These are phyloP conservation scores for Drosophila mimetica DNA, from an alignment of 2,888 invertebrate genomes.

Conservation along the genomic window DNA sequence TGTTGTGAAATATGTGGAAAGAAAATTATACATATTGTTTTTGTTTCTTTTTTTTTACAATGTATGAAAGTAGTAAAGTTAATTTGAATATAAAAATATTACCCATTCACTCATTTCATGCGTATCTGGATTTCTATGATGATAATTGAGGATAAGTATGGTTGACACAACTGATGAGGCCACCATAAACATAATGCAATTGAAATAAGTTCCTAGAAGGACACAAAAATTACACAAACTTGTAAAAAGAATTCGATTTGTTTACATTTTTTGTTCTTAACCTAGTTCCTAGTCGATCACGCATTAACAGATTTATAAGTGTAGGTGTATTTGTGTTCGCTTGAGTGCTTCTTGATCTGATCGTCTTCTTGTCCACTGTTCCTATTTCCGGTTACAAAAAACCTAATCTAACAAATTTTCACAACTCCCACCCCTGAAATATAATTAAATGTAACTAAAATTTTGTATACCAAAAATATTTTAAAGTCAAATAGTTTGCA, in stretches of 20 bases:
- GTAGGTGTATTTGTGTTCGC: conserved; percentile 28
- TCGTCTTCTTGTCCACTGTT: conserved; percentile 8
- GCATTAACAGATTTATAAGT: conserved; percentile 8
- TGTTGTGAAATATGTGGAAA: conserved; percentile 31
- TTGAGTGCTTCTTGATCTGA: conserved; percentile 14
- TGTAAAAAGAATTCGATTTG: conserved; percentile 73
- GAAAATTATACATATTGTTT: conserved; percentile 15
- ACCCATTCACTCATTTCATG: conserved; percentile 99
- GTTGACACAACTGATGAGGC: conserved; percentile 99
- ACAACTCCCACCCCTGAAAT: neutral
- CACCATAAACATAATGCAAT: conserved; percentile 99
- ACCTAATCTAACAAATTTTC: neutral
- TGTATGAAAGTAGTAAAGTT: conserved; percentile 66
- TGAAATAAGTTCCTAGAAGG: conserved; percentile 95
- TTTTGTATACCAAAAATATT: too few species aligned
- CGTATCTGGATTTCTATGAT: conserved; percentile 98
- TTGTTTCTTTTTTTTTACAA: conserved; percentile 35
- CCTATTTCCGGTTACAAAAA: conserved; percentile 6
- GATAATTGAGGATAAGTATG: conserved; percentile 98
- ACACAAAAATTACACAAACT: conserved; percentile 86
- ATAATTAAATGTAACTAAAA: too few species aligned
- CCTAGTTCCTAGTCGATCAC: conserved; percentile 25
- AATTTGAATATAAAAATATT: conserved; percentile 84
- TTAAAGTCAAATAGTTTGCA: neutral
- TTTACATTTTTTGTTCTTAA: conserved; percentile 24